These are phyloP conservation scores for Amphipoea oculea DNA, from an alignment of 2,888 invertebrate genomes.

Conservation along the genomic window DNA sequence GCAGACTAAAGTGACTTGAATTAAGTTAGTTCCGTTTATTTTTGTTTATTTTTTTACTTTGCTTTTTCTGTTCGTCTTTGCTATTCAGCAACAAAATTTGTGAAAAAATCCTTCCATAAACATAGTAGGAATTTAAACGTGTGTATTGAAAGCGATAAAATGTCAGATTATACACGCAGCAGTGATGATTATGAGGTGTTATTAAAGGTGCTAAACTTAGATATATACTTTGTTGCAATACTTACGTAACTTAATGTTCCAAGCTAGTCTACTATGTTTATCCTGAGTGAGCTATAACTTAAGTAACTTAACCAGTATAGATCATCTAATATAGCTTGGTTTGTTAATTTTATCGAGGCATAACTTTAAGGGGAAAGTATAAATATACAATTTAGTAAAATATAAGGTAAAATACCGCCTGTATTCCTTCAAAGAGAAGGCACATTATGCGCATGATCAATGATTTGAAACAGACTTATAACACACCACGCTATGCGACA, in stretches of 20 bases:
- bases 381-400: neutral
- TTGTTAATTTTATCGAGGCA: neutral
- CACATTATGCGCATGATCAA: neutral
- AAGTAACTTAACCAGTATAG: neutral
- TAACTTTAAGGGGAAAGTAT: neutral
- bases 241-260: neutral
- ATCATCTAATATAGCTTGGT: neutral
- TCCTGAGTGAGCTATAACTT: slow-evolving; percentile 1
- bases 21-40: neutral
- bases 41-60: neutral
- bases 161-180: neutral
- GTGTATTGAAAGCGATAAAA: neutral
- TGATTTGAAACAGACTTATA: no score
- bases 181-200: slow-evolving; percentile 8
- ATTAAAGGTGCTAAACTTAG: slow-evolving; percentile 3
- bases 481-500: no score
- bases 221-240: slow-evolving; percentile 19
- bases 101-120: neutral
- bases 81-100: neutral
- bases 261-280: neutral
- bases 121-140: neutral
- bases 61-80: neutral
- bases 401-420: neutral
- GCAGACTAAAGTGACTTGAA: neutral
- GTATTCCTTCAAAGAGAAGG: neutral